Evolutionary conservation across 1,140 invertebrate species (phyloP), one percentile per base, ranked within the genome.

Genomic region (Drosophila bifasciata): DNA sequence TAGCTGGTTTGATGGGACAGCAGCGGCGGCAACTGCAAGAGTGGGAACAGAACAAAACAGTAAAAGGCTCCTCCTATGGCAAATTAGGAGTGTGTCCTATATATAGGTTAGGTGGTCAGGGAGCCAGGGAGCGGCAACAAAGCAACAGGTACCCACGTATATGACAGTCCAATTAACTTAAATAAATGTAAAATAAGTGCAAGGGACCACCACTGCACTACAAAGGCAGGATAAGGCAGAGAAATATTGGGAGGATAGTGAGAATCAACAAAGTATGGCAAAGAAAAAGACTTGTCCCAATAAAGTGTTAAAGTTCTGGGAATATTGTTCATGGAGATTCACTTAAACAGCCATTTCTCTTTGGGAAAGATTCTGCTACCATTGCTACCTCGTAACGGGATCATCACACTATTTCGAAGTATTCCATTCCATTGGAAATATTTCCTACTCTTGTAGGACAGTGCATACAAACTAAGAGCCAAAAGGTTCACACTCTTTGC

Each of bases 1-100:
- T 84, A 84, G 80, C 80, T 66, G 79, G 67, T 80, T 84, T 86
- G 76, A 66, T 43, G 50, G 74, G 28, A 43, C 58, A 40, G 23
- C 15, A 41, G 23, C 15, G 41, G 28, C 39, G 61, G 48, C 25
- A 53, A 46, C 19, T 39, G 23, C 19, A 44, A 45, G 17, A 19
- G 60, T 61, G 23, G 23, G 36, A 11, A 45, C 52, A 46, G 17
- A 39, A 48, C 55, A 23, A 16, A 28, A 55, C 25, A 43, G 32
- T 52, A 25, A 59, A 66, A 43, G 57, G 60, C 57, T 67, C 58
- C 57, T 67, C 58, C 36, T 69, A 60, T 58, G 53, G 50, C 75
- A 53, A 59, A 60, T 63, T 63, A 73, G 58, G 49, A 55, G 56
- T 17, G 44, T 55, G 53, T 45, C 16, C 23, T 17, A 4, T 9